Conservation (phyloP, 2,113 vertebrate genomes). For the Astur gentilis region DNA sequence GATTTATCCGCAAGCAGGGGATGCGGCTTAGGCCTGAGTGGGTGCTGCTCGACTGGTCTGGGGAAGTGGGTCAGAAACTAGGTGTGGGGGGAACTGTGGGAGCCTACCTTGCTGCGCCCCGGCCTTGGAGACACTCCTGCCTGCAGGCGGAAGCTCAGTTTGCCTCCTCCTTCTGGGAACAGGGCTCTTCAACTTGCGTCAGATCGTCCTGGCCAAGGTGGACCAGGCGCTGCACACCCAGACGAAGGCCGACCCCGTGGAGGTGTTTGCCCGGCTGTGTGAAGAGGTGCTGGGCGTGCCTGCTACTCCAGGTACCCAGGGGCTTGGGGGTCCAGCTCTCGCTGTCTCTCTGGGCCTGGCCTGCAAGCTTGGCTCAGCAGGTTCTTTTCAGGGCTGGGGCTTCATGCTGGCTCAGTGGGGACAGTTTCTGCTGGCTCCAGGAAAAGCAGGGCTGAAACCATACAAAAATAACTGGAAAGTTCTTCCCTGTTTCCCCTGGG, state of each 20-base stretch:
- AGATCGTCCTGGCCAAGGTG: conserved; percentile 93
- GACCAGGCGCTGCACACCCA: conserved; percentile 92
- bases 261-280: conserved; percentile 85
- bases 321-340: not conserved
- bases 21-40: not conserved
- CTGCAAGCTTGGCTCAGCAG: not conserved
- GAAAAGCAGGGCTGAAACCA: not conserved
- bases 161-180: not conserved
- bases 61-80: not conserved
- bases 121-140: fast-evolving
- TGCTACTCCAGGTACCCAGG: conserved; percentile 80
- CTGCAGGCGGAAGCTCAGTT: not conserved
- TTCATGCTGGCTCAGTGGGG: not conserved
- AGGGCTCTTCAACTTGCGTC: conserved; percentile 95
- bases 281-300: conserved; percentile 88
- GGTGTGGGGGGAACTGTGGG: not conserved
- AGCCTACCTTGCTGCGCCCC: not conserved
- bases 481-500: not conserved
- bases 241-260: conserved; percentile 76
- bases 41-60: not conserved
- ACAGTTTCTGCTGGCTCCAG: not conserved
- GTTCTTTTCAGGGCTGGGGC: not conserved
- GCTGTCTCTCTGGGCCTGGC: not conserved
- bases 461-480: not conserved
- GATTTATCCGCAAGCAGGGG: not conserved